Evolutionary conservation across 2,113 vertebrate species (phyloP), one percentile per base, ranked within the genome.

Genomic region (Python bivittatus): DNA sequence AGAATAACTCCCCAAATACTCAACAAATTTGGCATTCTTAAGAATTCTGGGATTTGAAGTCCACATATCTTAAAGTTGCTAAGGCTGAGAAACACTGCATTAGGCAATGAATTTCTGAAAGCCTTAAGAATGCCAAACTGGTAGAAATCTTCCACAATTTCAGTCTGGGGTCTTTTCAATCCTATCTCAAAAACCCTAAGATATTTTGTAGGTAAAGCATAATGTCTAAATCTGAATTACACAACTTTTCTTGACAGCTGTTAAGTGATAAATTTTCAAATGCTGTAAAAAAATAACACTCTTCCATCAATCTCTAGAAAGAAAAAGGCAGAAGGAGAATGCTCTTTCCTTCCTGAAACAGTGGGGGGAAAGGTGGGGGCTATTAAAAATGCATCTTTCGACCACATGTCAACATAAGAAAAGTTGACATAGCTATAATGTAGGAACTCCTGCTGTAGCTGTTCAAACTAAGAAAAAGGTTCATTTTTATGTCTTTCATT

Each of bases 401-500:
- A 68, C 93, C 93, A 94, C 38, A 13, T 29, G 91, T 88, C 91
- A 94, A 15, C 42, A 88, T 60, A 88, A 54, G 90, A 91, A 79
- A 91, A 94, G 56, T 90, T 88, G 89, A 91, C 91, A 54, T 9
- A 56, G 23, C 86, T 85, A 64, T 27, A 93, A 92, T 0, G 0
- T 58, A 93, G 90, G 44, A 85, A 86, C 0, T 3, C 7, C 86
- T 92, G 89, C 93, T 90, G 58, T 68, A 93, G 91, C 89, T 93
- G 86, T 48, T 94, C 92, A 90, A 89, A 89, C 17, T 64, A 90
- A 93, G 87, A 91, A 91, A 0, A 0, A 91, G 25, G 33, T 54
- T 83, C 84, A 11, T 91, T 88, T 92, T 93, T n/a, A 68, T 1
- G 86, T 57, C 90, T 96, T 93, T 93, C 42, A 86, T 94, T 0